phyloP scores from a whole-genome alignment of 1,140 invertebrate genomes.

The Bombus difficillimus region DNA sequence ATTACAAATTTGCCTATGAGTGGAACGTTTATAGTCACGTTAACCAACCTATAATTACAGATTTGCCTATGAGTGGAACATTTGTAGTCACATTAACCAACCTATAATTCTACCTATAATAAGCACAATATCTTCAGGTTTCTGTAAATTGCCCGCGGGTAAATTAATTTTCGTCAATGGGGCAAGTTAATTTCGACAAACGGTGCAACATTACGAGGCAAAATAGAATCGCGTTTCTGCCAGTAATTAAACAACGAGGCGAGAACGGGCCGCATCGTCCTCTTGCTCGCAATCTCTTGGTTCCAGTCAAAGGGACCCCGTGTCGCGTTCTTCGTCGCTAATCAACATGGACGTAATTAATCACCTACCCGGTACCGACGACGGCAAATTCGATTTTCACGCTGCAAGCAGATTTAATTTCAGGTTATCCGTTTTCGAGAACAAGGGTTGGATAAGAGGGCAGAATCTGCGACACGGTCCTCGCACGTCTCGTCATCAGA shows the following conservation, averaged over 20 bases:
- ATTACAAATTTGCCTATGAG: neutral
- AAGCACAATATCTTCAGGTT: neutral
- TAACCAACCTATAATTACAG: neutral
- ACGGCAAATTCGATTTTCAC: conserved; percentile 27
- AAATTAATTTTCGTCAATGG: conserved; percentile 24
- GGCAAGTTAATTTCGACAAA: neutral
- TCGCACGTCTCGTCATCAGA: neutral
- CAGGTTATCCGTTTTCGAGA: neutral
- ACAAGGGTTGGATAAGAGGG: neutral
- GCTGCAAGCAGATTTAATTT: conserved; percentile 28
- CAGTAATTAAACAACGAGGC: conserved; percentile 23
- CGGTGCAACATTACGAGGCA: neutral
- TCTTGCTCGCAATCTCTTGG: neutral
- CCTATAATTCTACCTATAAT: neutral
- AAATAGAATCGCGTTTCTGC: neutral
- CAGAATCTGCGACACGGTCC: neutral
- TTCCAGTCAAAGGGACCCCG: neutral
- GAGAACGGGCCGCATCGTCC: neutral
- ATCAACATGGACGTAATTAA: conserved; percentile 23
- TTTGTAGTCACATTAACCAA: neutral
- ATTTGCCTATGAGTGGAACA: too few species aligned
- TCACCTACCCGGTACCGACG: neutral
- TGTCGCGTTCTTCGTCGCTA: neutral
- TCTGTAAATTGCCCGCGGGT: neutral
- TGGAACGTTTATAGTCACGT: too few species aligned